A percentile compares a stretch with the other conserved stretches of the same genome.
phyloP scores from a whole-genome alignment of 2,888 invertebrate genomes.

The Chrysodeixis includens region DNA sequence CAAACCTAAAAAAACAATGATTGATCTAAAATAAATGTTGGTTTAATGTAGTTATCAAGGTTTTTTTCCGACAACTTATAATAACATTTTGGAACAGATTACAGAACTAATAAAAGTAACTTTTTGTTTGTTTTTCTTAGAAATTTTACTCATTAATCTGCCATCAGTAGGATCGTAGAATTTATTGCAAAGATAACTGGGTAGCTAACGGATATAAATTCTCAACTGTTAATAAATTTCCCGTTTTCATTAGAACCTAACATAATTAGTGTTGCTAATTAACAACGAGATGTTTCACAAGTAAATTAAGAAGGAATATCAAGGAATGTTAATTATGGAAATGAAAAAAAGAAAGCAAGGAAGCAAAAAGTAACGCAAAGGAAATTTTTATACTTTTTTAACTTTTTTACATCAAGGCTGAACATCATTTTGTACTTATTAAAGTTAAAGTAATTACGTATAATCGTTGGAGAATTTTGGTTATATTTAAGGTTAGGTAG shows the following conservation, averaged over 20 bases:
- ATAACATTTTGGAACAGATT: constrained; percentile 61
- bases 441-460: constrained; percentile 23
- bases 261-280: constrained; percentile 66
- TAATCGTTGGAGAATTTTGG: constrained; percentile 39
- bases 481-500: constrained; percentile 23
- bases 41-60: constrained; percentile 37
- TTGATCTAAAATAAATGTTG: constrained; percentile 41
- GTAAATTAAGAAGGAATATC: constrained; percentile 50
- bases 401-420: constrained; percentile 18
- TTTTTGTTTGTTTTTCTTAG: constrained; percentile 71
- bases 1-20: constrained; percentile 19
- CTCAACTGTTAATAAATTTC: constrained; percentile 68
- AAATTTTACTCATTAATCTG: constrained; percentile 77
- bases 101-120: constrained; percentile 63
- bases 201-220: constrained; percentile 70
- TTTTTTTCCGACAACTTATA: constrained; percentile 42
- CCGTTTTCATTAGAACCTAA: constrained; percentile 67
- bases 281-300: constrained; percentile 43
- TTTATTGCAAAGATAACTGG: constrained; percentile 75
- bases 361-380: constrained; percentile 23
- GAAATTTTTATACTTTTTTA: constrained; percentile 24
- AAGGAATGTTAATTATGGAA: constrained; percentile 52
- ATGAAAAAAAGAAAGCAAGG: constrained; percentile 20
- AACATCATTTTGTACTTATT: constrained; percentile 22
- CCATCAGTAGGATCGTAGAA: constrained; percentile 69